Evolutionary conservation across 2,113 vertebrate species (phyloP).

Genomic region (Lontra canadensis): DNA sequence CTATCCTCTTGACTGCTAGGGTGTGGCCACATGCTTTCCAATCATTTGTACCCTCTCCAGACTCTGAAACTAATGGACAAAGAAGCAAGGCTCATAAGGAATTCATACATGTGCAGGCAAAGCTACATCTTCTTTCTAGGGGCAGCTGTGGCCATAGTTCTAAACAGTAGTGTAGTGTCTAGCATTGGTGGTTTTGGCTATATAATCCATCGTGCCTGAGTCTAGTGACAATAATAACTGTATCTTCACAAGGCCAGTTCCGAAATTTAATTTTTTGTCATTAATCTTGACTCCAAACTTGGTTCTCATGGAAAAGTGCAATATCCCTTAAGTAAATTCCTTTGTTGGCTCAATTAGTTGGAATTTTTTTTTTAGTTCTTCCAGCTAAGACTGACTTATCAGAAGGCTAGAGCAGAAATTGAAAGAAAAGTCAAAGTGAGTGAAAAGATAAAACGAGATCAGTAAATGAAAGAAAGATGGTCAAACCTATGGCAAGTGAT

Average conservation of each 20-base stretch:
- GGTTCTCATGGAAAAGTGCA: conserved; percentile 6
- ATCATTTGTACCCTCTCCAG: neutral
- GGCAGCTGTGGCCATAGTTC: neutral
- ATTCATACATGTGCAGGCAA: neutral
- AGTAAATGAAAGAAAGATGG: neutral
- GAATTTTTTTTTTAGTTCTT: conserved; percentile 2
- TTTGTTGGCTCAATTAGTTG: neutral
- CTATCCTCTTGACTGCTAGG: neutral
- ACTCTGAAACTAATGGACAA: conserved; percentile 25
- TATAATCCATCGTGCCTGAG: neutral
- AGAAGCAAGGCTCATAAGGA: neutral
- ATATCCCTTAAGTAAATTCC: neutral
- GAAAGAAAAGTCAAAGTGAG: conserved; percentile 17
- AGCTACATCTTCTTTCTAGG: neutral
- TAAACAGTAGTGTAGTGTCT: neutral
- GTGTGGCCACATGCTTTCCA: neutral
- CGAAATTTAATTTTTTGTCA: neutral
- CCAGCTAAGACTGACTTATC: neutral
- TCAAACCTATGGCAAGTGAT: conserved; percentile 20
- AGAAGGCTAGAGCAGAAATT: neutral
- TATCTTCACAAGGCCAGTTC: neutral
- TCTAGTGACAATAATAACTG: neutral
- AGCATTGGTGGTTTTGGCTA: neutral
- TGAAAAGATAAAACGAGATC: conserved; percentile 1
- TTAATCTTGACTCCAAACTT: conserved; percentile 9